These are phyloP conservation scores for Craseonycteris thonglongyai DNA, from an alignment of 2,113 vertebrate genomes.

Conservation along the genomic window DNA sequence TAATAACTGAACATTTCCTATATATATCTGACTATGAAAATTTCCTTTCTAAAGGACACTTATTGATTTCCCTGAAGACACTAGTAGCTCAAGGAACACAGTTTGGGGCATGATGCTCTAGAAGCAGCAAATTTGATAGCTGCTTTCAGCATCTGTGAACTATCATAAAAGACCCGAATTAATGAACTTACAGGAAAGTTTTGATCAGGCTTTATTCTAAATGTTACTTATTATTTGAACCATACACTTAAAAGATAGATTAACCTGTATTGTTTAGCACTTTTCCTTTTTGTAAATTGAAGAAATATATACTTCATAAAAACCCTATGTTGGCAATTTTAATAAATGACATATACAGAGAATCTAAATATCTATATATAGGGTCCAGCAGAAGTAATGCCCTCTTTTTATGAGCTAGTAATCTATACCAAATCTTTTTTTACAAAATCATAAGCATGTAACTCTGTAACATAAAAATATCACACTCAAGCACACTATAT, in stretches of 20 bases:
- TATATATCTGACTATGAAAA: neutral
- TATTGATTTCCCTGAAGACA: neutral
- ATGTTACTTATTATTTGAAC: slow-evolving; percentile 26
- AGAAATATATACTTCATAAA: neutral
- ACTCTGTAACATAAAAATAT: no score
- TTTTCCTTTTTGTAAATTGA: neutral
- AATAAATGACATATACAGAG: neutral
- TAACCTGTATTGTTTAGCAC: neutral
- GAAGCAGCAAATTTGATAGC: neutral
- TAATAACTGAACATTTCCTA: neutral
- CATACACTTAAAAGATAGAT: neutral
- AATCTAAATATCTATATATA: neutral
- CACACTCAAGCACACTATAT: no score
- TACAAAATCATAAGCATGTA: no score
- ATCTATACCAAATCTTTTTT: no score
- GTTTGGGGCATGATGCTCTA: neutral
- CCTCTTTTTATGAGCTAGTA: no score
- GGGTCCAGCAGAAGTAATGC: no score
- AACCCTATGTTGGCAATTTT: neutral
- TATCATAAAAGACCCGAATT: neutral
- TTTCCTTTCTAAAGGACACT: neutral
- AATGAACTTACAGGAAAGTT: neutral
- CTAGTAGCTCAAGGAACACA: neutral
- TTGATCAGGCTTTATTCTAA: slow-evolving; percentile 8
- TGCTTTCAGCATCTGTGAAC: neutral